Base-by-base conservation (phyloP, 2,797 vertebrate species). In the Loris lydekkerianus region DNA sequence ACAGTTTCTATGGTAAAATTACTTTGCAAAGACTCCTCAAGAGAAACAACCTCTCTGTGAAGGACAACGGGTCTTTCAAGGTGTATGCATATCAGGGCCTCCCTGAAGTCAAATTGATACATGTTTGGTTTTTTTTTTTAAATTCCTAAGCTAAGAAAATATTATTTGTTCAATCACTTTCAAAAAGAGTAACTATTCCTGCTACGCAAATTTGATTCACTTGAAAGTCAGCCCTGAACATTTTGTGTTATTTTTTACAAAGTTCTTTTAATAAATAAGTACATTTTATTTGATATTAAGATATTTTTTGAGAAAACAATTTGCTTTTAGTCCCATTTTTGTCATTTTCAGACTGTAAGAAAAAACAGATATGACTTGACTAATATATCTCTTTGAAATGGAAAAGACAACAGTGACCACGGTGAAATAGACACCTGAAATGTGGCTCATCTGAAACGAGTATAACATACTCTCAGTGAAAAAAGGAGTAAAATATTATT, bases 1-100 rank as follows among this genome's bases (percentile, higher is more conserved):
- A 91, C 58, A 80, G 43, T 83, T 94, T 96, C 87, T 87, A 53
- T 78, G 85, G 69, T 86, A 96, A 97, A 86, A 96, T 96, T 93
- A 80, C 61, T 88, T 72, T 63, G n/a, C 31, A 34, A 82, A 96
- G 82, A 53, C 3, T 2, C 63, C 97, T 56, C 77, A 92, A 86
- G 27, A 97, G 83, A 97, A 80, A 96, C 37, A 88, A 93, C 8
- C 20, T 27, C 15, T 63, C 91, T 40, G 53, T 89, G 81, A 90
- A 56, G 49, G 84, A 7, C 61, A 70, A 0, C 0, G 7, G 76
- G n/a, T 72, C 20, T 94, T 94, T 96, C 58, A 65, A 67, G 69
- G 58, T 3, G 17, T 63, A 70, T 3, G 17, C 58, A 70, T 58
- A 75, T 43, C 58, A 91, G 37, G 49, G 56, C 43, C 95, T 89